Base-by-base conservation (phyloP, 2,888 invertebrate genomes). In the Tethea ocularis region DNA sequence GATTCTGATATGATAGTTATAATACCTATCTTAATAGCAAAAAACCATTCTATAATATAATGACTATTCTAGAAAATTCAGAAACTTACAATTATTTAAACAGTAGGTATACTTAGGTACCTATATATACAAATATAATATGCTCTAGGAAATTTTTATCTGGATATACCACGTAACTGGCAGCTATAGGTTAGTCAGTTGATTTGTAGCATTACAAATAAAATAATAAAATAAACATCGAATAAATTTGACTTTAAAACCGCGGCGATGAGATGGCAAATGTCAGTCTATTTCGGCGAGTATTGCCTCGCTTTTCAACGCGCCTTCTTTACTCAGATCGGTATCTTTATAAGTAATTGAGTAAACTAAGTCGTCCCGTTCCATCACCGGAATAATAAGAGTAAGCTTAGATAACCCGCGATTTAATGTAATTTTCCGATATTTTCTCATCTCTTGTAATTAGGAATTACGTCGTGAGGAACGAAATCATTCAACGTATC, bases 281-380 rank as follows among this genome's bases (percentile, higher is more conserved):
- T 29, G 29, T 29, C 29, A 29, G 29, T 23, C 72, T 78, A 78
- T 80, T 75, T 65, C 61, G 61, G 51, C 6, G 69, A 67, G 68
- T 62, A 69, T 66, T 72, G 61, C 66, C 67, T 69, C 68, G 68
- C 65, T 64, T 71, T 72, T 72, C 66, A 61, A 4, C 36, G 67
- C 67, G 74, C 74, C 76, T 80, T 82, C 78, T 86, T 86, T 80
- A 78, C 82, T 82, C 75, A 76, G 84, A 87, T 88, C 79, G 74
- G 80, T 87, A 86, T 88, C 86, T 86, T 87, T 84, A 83, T 81
- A 87, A 84, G 79, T 84, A 86, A 88, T 88, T 88, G 87, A 87
- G 84, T 84, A 81, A 87, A 88, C 88, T 69, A 85, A 86, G 82
- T 83, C 82, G 75, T 83, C 82, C 76, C 77, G 80, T 76, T 75